phyloP scores from a whole-genome alignment of 92 coral and sea anemone species.

The Palythoa grandiflora region DNA sequence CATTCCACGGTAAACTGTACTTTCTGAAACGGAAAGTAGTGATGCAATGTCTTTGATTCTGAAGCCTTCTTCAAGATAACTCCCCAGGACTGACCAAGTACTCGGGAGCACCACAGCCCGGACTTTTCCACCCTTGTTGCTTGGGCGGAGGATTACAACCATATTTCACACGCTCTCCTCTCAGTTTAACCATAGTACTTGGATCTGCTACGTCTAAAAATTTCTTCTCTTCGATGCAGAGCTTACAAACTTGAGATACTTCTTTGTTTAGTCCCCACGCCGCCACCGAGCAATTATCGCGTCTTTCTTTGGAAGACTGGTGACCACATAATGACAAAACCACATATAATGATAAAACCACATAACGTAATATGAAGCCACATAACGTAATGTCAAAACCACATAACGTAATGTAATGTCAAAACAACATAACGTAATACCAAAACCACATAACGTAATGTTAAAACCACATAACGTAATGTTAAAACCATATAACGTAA shows the following conservation, averaged over 20 bases:
- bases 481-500: too few relatives aligned
- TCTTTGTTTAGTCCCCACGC: slow-evolving; percentile 42
- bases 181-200: slow-evolving; percentile 44
- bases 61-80: slow-evolving; percentile 37
- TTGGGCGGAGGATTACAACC: slow-evolving; percentile 37
- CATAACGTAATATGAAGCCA: neutral
- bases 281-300: slow-evolving; percentile 18
- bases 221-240: slow-evolving; percentile 41
- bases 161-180: slow-evolving; percentile 38
- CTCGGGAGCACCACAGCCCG: slow-evolving; percentile 42
- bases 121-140: slow-evolving; percentile 24
- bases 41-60: slow-evolving; percentile 39
- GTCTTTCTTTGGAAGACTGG: slow-evolving; percentile 29
- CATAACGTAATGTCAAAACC: neutral
- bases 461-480: too few relatives aligned
- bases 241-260: slow-evolving; percentile 53
- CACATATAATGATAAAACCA: neutral
- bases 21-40: slow-evolving; percentile 1
- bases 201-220: slow-evolving; percentile 37
- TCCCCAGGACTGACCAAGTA: slow-evolving; percentile 40
- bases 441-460: too few relatives aligned
- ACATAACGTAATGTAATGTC: too few relatives aligned
- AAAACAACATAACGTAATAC: neutral
- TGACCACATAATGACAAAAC: slow-evolving; percentile 16
- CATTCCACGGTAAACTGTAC: slow-evolving; percentile 15